Percentiles rank a stretch among this genome's conserved stretches.
phyloP scores from a whole-genome alignment of 2,888 invertebrate species.

The Andrena marginata region DNA sequence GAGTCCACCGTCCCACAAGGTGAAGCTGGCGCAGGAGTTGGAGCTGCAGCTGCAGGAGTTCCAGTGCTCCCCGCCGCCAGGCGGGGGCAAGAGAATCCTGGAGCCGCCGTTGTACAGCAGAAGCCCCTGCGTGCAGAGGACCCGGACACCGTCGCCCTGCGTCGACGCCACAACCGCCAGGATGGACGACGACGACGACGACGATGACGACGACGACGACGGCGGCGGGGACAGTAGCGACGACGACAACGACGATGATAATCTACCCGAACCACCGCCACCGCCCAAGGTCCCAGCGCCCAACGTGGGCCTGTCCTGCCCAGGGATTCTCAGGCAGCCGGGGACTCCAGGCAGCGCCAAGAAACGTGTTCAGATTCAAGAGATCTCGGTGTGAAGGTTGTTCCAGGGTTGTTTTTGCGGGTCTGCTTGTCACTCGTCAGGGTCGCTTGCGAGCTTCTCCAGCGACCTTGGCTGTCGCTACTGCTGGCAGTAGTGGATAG shows the following conservation, averaged over 20 bases:
- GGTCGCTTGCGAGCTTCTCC: slow-evolving; percentile 15
- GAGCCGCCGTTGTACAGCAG: slow-evolving; percentile 80
- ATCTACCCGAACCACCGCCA: slow-evolving; percentile 88
- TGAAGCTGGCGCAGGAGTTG: slow-evolving; percentile 83
- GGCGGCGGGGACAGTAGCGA: slow-evolving; percentile 85
- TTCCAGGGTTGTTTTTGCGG: background rate
- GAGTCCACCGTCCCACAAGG: slow-evolving; percentile 80
- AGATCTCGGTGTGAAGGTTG: slow-evolving; percentile 91
- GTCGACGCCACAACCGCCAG: slow-evolving; percentile 81
- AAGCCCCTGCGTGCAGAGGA: slow-evolving; percentile 74
- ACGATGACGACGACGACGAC: slow-evolving; percentile 84
- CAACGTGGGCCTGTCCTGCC: slow-evolving; percentile 84
- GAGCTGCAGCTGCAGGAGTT: slow-evolving; percentile 89
- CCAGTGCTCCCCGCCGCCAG: slow-evolving; percentile 87
- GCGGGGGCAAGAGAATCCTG: slow-evolving; percentile 78
- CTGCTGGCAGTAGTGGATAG: slow-evolving; percentile 51
- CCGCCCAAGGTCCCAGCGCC: slow-evolving; percentile 87
- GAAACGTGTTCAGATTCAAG: slow-evolving; percentile 96
- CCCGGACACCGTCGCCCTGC: slow-evolving; percentile 82
- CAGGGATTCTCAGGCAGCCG: slow-evolving; percentile 89
- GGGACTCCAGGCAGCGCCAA: slow-evolving; percentile 92
- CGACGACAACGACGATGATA: slow-evolving; percentile 85
- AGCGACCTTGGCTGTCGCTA: slow-evolving; percentile 27
- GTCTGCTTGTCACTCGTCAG: background rate
- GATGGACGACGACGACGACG: slow-evolving; percentile 85